Evolutionary conservation across 2,797 vertebrate genomes (phyloP).

Genomic region (Danio albolineatus): DNA sequence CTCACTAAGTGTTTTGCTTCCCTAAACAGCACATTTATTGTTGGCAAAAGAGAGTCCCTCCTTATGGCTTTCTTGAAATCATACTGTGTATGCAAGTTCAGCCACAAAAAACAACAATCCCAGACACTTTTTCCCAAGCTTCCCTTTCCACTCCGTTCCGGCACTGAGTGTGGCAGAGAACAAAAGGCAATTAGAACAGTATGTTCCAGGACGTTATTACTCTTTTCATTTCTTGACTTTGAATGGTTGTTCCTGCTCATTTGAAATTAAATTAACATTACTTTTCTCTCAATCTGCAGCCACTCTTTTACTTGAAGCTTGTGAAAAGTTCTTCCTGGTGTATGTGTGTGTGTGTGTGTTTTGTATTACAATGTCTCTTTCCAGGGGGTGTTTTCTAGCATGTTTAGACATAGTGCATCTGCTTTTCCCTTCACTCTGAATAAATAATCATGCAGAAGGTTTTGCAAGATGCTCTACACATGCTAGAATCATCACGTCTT

Average conservation of each 20-base stretch:
- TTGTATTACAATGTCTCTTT: not conserved
- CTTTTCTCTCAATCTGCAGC: constrained; percentile 28
- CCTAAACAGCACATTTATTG: constrained; percentile 24
- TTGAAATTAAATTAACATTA: constrained; percentile 55
- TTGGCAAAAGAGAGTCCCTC: constrained; percentile 49
- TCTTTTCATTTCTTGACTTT: constrained; percentile 38
- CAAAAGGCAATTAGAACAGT: constrained; percentile 67
- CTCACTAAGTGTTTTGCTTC: constrained; percentile 6
- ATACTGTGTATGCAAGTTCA: constrained; percentile 11
- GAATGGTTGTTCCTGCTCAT: constrained; percentile 28
- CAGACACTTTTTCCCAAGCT: constrained; percentile 57
- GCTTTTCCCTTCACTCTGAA: constrained; percentile 8
- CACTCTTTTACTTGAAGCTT: constrained; percentile 30
- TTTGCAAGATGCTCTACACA: not conserved
- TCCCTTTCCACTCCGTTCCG: constrained; percentile 55
- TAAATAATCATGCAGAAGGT: constrained; percentile 14
- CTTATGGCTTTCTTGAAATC: constrained; percentile 23
- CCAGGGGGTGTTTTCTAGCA: constrained; percentile 16
- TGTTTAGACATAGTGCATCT: constrained; percentile 40
- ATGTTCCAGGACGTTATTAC: constrained; percentile 64
- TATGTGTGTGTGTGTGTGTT: constrained; percentile 6
- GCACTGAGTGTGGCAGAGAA: constrained; percentile 52
- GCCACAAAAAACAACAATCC: constrained; percentile 38
- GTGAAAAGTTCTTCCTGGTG: constrained; percentile 36
- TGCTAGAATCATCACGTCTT: not conserved